Evolutionary conservation across 1,140 invertebrate species (phyloP).

Genomic region (Pararge aegeria): DNA sequence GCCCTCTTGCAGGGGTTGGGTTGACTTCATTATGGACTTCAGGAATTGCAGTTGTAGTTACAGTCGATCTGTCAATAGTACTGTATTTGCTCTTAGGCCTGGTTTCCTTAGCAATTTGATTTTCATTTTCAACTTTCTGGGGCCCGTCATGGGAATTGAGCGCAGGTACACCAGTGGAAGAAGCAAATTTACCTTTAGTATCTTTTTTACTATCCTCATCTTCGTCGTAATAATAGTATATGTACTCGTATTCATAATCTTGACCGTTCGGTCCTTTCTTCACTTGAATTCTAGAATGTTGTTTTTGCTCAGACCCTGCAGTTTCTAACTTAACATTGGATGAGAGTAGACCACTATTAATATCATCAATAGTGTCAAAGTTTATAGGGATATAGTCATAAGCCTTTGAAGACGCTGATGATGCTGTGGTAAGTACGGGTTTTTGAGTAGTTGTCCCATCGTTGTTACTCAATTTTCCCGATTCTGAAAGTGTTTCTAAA

Average conservation of each 20-base stretch:
- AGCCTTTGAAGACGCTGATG: conserved; percentile 48
- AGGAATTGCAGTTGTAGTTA: conserved; percentile 73
- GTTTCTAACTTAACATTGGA: conserved; percentile 74
- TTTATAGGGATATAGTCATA: conserved; percentile 76
- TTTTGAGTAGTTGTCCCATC: conserved; percentile 69
- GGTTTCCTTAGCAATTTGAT: conserved; percentile 64
- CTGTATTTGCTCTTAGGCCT: conserved; percentile 83
- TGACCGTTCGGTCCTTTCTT: conserved; percentile 94
- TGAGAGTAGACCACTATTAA: conserved; percentile 70
- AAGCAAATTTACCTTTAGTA: conserved; percentile 56
- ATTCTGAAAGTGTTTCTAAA: conserved; percentile 73
- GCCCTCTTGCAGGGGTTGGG: conserved; percentile 78
- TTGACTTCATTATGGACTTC: conserved; percentile 85
- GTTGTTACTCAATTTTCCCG: conserved; percentile 63
- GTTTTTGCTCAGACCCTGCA: conserved; percentile 76
- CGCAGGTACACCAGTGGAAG: conserved; percentile 43
- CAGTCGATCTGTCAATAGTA: conserved; percentile 82
- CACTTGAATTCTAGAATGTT: conserved; percentile 87
- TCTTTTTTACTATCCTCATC: conserved; percentile 83
- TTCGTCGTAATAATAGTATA: conserved; percentile 94
- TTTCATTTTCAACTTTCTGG: conserved; percentile 74
- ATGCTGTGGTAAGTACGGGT: conserved; percentile 70
- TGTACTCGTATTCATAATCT: conserved; percentile 95
- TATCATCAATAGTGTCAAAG: conserved; percentile 73
- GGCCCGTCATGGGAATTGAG: conserved; percentile 82